Conservation (phyloP, 2,113 vertebrate genomes). For the Theropithecus gelada region DNA sequence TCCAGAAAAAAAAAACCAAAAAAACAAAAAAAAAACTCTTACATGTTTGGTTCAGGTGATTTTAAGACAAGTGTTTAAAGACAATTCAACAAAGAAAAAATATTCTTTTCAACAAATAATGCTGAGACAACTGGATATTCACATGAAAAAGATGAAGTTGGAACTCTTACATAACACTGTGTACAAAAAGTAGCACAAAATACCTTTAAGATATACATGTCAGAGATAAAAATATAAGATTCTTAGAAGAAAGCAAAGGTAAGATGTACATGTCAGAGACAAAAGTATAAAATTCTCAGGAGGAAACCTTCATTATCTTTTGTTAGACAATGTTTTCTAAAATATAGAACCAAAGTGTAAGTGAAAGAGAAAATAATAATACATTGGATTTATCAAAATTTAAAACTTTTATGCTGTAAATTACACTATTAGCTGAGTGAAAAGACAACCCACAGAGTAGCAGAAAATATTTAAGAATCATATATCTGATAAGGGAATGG, state of each 20-base stretch:
- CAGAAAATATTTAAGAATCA: not conserved
- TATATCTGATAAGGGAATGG: not conserved
- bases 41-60: not conserved
- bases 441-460: not conserved
- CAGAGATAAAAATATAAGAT: not conserved
- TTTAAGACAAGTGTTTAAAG: not conserved
- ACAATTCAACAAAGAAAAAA: not conserved
- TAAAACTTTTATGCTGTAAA: not conserved
- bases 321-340: not conserved
- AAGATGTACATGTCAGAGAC: not conserved
- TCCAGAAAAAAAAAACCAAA: no score
- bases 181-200: not conserved
- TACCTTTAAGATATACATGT: no score
- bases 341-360: not conserved
- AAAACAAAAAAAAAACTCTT: not conserved
- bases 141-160: not conserved
- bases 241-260: not conserved
- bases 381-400: not conserved
- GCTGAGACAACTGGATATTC: no score
- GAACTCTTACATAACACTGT: not conserved
- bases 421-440: not conserved
- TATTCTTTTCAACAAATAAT: not conserved
- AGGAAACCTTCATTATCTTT: not conserved
- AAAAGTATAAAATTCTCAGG: not conserved
- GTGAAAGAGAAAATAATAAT: not conserved